Evolutionary conservation across 2,797 vertebrate species (phyloP), one percentile per base, ranked within the genome.

Genomic region (Luscinia megarhynchos): DNA sequence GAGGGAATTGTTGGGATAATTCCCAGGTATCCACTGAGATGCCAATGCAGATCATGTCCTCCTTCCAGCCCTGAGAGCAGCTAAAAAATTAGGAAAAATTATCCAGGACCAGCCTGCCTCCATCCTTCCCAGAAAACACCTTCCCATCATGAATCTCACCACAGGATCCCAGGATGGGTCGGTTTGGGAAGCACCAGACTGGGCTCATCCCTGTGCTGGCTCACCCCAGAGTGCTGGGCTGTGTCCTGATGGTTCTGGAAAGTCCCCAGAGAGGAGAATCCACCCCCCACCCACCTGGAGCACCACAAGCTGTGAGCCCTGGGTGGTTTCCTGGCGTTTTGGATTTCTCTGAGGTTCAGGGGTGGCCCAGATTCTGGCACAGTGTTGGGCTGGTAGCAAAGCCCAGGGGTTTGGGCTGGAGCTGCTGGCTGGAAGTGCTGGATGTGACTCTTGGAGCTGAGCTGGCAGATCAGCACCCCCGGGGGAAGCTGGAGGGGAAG

Each of bases 71-170:
- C 57, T 34, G 15, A 34, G 41, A 76, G 69, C 77, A 23, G 32
- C 45, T 12, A 16, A 73, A 73, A 82, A 79, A 38, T 48, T 26
- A 48, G n/a, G 45, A 22, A 20, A 57, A 30, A 29, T 2, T 0
- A 27, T 6, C 23, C 51, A 40, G n/a, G 51, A 14, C 4, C 21
- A 38, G 10, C 16, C 59, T 67, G 27, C 15, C 41, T 69, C 86
- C 29, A 5, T 30, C 68, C 27, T 69, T 54, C 38, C 43, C 41
- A 64, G 17, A 34, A 81, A 50, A 10, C 50, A 32, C 21, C 43
- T 59, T 50, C 77, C 30, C 4, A 10, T 21, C 3, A 0, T 1
- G 3, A 22, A 11, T 41, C 2, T 4, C 0, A 0, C 2, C 58
- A 40, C 6, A 17, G 36, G 10, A 57, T 16, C 34, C 67, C 34